These are phyloP conservation scores for Bemisia tabaci DNA, from an alignment of 1,140 invertebrate genomes.

Conservation along the genomic window DNA sequence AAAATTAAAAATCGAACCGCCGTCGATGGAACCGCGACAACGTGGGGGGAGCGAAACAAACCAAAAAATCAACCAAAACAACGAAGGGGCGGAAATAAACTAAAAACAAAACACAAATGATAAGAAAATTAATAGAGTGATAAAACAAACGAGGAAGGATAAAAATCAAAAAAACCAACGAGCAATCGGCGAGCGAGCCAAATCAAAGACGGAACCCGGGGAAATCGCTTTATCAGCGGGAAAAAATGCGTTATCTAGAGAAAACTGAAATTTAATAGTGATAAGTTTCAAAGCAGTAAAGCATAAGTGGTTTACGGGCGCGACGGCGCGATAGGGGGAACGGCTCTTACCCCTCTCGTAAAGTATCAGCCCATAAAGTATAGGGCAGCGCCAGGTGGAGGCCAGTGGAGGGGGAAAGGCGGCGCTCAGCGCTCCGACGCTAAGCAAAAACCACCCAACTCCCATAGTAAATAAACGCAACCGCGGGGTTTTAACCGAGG, in stretches of 20 bases:
- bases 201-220: neutral
- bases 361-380: neutral
- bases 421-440: too few relatives aligned
- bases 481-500: too few relatives aligned
- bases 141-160: neutral
- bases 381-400: neutral
- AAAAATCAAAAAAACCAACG: neutral
- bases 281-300: neutral
- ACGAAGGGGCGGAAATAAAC: neutral
- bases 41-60: neutral
- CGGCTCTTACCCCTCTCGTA: neutral
- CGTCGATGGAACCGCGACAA: neutral
- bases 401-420: neutral
- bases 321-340: neutral
- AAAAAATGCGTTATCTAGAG: neutral
- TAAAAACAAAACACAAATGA: neutral
- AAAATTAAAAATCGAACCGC: neutral
- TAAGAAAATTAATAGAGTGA: neutral
- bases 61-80: neutral
- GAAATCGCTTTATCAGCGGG: neutral
- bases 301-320: neutral
- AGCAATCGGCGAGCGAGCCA: neutral
- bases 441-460: too few relatives aligned
- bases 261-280: neutral
- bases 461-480: too few relatives aligned